These are phyloP conservation scores for Enteromius radiatus DNA, from an alignment of 2,797 vertebrate species.

Conservation along the genomic window DNA sequence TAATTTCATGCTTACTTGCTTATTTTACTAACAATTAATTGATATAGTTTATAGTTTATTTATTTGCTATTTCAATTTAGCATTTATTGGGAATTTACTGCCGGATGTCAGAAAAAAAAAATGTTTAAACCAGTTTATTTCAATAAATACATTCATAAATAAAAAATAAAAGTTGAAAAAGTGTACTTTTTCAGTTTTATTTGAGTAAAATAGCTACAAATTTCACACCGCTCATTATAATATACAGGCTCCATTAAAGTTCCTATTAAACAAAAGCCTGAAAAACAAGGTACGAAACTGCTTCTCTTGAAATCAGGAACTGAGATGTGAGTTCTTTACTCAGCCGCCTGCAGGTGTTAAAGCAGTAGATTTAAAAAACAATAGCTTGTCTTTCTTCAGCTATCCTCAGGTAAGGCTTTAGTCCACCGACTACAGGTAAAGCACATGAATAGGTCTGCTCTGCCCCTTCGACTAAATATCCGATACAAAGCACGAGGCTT, in stretches of 20 bases:
- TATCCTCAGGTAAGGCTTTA: conserved; percentile 40
- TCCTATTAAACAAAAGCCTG: not conserved
- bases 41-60: too few species aligned
- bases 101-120: too few species aligned
- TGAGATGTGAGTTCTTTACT: not conserved
- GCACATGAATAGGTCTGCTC: conserved; percentile 35
- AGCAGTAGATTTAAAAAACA: not conserved
- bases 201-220: not conserved
- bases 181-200: not conserved
- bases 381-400: not conserved
- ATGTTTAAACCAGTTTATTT: too few species aligned
- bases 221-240: not conserved
- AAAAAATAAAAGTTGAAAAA: not conserved
- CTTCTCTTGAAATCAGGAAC: not conserved
- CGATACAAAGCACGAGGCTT: conserved; percentile 51
- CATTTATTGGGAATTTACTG: too few species aligned
- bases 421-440: conserved; percentile 21
- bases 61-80: too few species aligned
- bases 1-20: not conserved
- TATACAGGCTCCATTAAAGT: not conserved
- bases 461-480: conserved; percentile 43
- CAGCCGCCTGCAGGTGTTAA: conserved; percentile 5
- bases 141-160: too few species aligned
- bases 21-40: too few species aligned
- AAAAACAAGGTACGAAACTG: not conserved